A percentile compares a stretch with the other conserved stretches of the same genome.
These are phyloP conservation scores for Heptranchias perlo DNA, from an alignment of 2,113 vertebrate species.

Conservation along the genomic window DNA sequence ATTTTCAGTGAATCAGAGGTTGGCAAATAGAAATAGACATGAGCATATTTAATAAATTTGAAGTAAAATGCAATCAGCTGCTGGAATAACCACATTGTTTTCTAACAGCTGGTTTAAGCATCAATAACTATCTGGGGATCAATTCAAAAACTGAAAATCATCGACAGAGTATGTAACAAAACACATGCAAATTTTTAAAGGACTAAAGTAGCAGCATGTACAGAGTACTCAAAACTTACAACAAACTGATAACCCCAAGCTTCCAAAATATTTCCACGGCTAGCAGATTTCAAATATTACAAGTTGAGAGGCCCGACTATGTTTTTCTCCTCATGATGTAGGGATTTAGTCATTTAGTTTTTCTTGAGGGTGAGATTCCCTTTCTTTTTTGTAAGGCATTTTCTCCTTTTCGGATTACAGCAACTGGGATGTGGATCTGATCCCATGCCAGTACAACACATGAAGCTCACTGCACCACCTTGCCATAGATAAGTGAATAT, in stretches of 20 bases:
- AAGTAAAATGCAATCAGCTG: background rate
- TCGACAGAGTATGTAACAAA: too few relatives aligned
- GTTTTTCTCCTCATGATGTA: background rate
- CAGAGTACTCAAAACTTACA: background rate
- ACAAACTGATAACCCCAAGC: background rate
- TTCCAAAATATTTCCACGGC: background rate
- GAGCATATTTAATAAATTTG: background rate
- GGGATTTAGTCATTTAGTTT: background rate
- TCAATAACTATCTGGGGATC: background rate
- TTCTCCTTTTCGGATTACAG: background rate
- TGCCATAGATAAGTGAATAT: background rate
- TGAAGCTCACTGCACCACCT: background rate
- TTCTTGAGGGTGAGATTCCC: background rate
- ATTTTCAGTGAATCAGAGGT: background rate
- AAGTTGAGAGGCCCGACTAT: background rate
- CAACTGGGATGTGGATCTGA: background rate
- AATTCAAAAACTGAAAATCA: constrained; percentile 1
- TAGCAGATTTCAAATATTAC: background rate
- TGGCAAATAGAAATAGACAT: background rate
- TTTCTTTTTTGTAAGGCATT: background rate
- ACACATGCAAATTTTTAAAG: background rate
- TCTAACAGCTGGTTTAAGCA: background rate
- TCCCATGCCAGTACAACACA: background rate
- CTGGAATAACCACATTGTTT: background rate
- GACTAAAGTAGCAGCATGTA: background rate